phyloP scores from a whole-genome alignment of 1,140 invertebrate species.

The Himalopsyche phryganea region DNA sequence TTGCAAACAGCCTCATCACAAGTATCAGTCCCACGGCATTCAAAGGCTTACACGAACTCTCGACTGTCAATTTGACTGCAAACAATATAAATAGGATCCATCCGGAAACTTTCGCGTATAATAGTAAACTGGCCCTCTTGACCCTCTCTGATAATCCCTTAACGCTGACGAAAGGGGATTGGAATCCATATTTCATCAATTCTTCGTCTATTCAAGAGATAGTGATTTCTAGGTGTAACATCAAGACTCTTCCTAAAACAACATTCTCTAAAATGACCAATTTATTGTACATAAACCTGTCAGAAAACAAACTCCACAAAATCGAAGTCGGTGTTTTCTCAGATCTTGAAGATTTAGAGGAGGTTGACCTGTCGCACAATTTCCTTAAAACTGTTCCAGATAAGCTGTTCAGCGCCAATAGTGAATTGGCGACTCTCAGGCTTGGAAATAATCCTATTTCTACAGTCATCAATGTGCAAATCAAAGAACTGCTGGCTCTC shows the following conservation, averaged over 20 bases:
- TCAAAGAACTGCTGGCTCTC: conserved; percentile 56
- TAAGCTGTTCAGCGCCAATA: conserved; percentile 58
- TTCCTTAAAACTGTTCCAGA: conserved; percentile 54
- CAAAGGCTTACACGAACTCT: conserved; percentile 60
- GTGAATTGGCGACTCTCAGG: conserved; percentile 58
- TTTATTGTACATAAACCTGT: conserved; percentile 62
- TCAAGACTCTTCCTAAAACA: conserved; percentile 55
- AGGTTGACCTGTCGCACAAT: conserved; percentile 66
- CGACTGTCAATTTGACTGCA: conserved; percentile 63
- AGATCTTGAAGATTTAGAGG: conserved; percentile 56
- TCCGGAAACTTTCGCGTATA: conserved; percentile 63
- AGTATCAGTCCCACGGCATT: conserved; percentile 59
- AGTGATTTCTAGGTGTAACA: conserved; percentile 62
- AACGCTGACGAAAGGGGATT: conserved; percentile 47
- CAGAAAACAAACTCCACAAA: conserved; percentile 59
- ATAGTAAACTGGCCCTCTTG: conserved; percentile 60
- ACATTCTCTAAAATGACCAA: conserved; percentile 60
- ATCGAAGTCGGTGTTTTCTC: conserved; percentile 60
- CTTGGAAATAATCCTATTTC: conserved; percentile 57
- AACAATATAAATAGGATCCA: conserved; percentile 60
- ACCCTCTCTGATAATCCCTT: conserved; percentile 66
- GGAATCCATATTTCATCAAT: conserved; percentile 53
- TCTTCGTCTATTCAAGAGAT: conserved; percentile 63
- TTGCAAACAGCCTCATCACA: conserved; percentile 55
- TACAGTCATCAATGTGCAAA: conserved; percentile 51